phyloP scores from a whole-genome alignment of 2,113 vertebrate genomes.

The Pao palembangensis region DNA sequence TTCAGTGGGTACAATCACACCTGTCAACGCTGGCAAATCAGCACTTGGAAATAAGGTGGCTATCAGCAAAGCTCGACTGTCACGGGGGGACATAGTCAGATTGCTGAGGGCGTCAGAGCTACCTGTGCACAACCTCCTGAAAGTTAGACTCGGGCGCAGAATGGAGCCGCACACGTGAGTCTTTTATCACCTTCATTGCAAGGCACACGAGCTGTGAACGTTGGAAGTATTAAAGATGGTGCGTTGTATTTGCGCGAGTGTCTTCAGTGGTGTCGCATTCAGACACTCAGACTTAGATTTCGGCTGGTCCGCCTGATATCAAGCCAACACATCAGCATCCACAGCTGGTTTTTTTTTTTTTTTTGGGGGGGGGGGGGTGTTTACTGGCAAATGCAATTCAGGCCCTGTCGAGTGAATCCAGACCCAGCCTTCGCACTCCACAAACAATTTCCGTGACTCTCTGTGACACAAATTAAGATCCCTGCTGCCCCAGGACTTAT shows the following conservation, averaged over 20 bases:
- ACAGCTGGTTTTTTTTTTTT: not conserved
- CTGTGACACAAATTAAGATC: constrained; percentile 10
- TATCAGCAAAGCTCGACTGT: constrained; percentile 18
- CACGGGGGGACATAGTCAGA: constrained; percentile 30
- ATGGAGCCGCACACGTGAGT: too few species aligned
- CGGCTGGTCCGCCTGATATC: not conserved
- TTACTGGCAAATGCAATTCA: not conserved
- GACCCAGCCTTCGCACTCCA: not conserved
- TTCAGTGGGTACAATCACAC: constrained; percentile 56
- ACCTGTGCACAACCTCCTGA: not conserved
- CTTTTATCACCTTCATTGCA: too few species aligned
- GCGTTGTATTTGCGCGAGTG: too few species aligned
- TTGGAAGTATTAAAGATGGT: too few species aligned
- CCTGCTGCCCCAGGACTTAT: constrained; percentile 13
- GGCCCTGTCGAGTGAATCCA: not conserved
- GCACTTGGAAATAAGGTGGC: constrained; percentile 25
- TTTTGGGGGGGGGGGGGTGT: too few species aligned
- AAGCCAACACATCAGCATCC: not conserved
- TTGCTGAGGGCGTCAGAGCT: constrained; percentile 26
- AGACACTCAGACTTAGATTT: too few species aligned
- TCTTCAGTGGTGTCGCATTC: too few species aligned
- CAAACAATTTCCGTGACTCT: constrained; percentile 1
- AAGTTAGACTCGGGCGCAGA: constrained; percentile 4
- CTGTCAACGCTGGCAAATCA: constrained; percentile 59
- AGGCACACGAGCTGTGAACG: too few species aligned